Evolutionary conservation across 2,797 vertebrate genomes (phyloP), one percentile per base, ranked within the genome.

Genomic region (Phylloscopus collybita): DNA sequence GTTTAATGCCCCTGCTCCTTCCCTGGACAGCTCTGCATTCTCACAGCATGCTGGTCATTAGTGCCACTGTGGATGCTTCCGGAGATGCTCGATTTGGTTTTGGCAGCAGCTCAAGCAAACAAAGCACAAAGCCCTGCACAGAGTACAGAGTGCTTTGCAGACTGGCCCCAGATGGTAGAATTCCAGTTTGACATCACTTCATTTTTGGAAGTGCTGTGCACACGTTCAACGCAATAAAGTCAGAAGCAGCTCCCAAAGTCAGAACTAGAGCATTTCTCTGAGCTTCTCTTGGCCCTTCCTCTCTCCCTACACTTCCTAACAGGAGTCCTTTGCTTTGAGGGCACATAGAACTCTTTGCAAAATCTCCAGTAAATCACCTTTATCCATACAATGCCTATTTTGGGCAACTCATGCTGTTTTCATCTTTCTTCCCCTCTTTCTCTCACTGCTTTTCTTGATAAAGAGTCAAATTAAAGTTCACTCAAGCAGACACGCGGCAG

Each of bases 381-480:
- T 86, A 79, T 32, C 67, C 64, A 38, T 38, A 67, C 25, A 88
- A 94, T 67, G 84, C 62, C 70, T 66, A 19, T 88, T 94, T 62
- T 85, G 64, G 50, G 36, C 57, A 80, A 44, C 38, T 76, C 1
- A 0, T 0, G 2, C 60, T 30, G 27, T 30, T 15, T 81, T 92
- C 57, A 47, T 78, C 80, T 22, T 81, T 64, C 57, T 40, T 19
- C 38, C 29, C 36, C 32, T 83, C 87, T 70, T 84, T 73, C 74
- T 80, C 64, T 81, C 60, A 36, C 45, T 82, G 91, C 64, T 93
- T 92, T 90, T 82, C 90, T 76, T 94, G 93, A 95, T 95, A 94
- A 95, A 96, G 93, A 95, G 92, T 95, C 86, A 95, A 91, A 94
- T 94, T 90, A 88, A 95, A 96, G 96, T 93, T 96, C 90, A 89